These are phyloP conservation scores for Contarinia nasturtii DNA, from an alignment of 1,140 invertebrate genomes.

Conservation along the genomic window DNA sequence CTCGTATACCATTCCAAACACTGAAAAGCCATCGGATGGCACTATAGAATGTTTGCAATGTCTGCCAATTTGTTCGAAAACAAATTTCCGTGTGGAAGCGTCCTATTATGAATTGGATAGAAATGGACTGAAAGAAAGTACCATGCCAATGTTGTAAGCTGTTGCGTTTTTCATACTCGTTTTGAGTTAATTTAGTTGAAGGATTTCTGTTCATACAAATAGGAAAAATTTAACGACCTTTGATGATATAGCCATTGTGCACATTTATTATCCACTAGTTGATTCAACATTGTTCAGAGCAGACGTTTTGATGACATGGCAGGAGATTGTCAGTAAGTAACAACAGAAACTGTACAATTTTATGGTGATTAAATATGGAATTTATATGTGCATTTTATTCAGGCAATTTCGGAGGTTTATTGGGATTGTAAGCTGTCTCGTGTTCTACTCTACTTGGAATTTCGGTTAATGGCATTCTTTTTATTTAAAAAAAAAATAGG, in stretches of 20 bases:
- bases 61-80: background rate
- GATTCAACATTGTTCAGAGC: no score
- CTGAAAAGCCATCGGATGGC: background rate
- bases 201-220: background rate
- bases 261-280: background rate
- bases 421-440: no score
- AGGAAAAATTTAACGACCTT: background rate
- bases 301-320: no score
- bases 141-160: background rate
- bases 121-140: background rate
- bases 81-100: background rate
- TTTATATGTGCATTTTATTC: no score
- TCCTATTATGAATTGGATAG: background rate
- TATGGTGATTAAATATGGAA: no score
- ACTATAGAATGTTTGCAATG: background rate
- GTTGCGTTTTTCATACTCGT: background rate
- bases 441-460: no score
- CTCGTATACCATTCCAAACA: background rate
- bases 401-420: no score
- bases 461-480: no score
- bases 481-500: no score
- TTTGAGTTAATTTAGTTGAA: background rate
- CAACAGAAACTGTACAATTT: no score
- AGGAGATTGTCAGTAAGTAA: no score
- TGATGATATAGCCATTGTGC: background rate